Base-by-base conservation (phyloP, 64 coral and sea anemone genomes). In the Montipora capricornis region DNA sequence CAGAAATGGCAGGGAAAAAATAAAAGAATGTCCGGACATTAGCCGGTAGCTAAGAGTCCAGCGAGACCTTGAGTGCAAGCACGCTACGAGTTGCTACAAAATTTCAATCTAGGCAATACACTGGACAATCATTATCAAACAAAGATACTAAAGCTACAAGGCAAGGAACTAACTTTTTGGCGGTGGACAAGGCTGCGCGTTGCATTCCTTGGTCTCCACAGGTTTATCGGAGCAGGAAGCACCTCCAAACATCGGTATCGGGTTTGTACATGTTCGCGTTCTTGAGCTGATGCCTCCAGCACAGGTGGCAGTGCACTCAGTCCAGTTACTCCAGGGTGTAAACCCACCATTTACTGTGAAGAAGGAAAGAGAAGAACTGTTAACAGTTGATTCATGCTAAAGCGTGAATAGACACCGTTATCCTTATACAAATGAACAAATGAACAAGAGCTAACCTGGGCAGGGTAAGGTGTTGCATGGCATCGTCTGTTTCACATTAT, bases 211-310 rank as follows among this genome's bases (percentile, higher is more conserved):
- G n/a, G 89, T 98, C 75, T 98, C 88, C 48, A 98, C 84, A 12
- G 96, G 96, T 20, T 77, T 60, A 13, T 53, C 96, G 85, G 87
- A 53, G 49, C 96, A 98, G 4, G 93, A 79, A 17, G 80, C 77
- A 6, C 96, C 96, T 62, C 96, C 93, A 73, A 88, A 98, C 93
- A 98, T 84, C 66, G 96, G 93, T 2, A 98, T 98, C 14, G 96
- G 96, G 44, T 98, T 84, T 13, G 93, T 95, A 24, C 96, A 98
- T 5, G 89, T 92, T 45, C 96, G 93, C 81, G 96, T 92, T 5
- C 79, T 87, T 69, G 96, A 98, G 15, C 89, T 68, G 19, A 98
- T 79, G 59, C 96, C 96, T 26, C 93, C 93, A 24, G 84, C 93
- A 49, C 96, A 98, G 71, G 93, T 83, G 14, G 55, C 49, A 9